Conservation (phyloP, 2,888 invertebrate species). For the Azorinus chamasolen region DNA sequence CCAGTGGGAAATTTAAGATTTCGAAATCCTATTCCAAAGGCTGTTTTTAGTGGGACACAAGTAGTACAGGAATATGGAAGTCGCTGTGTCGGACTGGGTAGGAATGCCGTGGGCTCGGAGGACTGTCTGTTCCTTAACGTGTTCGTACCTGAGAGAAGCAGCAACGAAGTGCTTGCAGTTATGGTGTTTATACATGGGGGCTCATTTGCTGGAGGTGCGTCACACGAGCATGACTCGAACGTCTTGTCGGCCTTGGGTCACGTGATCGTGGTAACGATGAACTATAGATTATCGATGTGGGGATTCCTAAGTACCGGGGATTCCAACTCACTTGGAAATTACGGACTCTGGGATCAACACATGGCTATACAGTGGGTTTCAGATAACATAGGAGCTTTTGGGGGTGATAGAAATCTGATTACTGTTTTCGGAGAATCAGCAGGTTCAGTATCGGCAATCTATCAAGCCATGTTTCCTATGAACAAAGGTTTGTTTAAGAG, state of each 20-base stretch:
- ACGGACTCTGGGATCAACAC: constrained; percentile 61
- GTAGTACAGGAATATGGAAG: constrained; percentile 7
- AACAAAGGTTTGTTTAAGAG: constrained; percentile 39
- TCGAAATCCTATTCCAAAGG: constrained; percentile 45
- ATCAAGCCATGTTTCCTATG: constrained; percentile 52
- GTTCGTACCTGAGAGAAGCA: constrained; percentile 36
- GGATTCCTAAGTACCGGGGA: constrained; percentile 49
- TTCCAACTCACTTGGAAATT: constrained; percentile 40
- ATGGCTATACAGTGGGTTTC: constrained; percentile 57
- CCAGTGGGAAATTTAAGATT: constrained; percentile 43
- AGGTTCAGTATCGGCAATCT: constrained; percentile 41
- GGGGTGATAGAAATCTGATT: constrained; percentile 39
- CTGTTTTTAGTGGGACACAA: constrained; percentile 26
- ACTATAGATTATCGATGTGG: constrained; percentile 51
- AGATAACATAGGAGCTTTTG: constrained; percentile 43
- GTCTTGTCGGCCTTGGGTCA: constrained; percentile 5
- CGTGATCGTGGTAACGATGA: constrained; percentile 42
- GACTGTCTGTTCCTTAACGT: constrained; percentile 54
- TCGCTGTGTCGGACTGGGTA: constrained; percentile 28
- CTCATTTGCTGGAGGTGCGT: constrained; percentile 31
- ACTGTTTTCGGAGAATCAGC: constrained; percentile 62
- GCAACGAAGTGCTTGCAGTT: constrained; percentile 32
- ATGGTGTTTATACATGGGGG: constrained; percentile 61
- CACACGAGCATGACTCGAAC: neutral
- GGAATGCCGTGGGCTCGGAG: constrained; percentile 13